Evolutionary conservation across 1,140 invertebrate species (phyloP).

Genomic region (Patella vulgata): DNA sequence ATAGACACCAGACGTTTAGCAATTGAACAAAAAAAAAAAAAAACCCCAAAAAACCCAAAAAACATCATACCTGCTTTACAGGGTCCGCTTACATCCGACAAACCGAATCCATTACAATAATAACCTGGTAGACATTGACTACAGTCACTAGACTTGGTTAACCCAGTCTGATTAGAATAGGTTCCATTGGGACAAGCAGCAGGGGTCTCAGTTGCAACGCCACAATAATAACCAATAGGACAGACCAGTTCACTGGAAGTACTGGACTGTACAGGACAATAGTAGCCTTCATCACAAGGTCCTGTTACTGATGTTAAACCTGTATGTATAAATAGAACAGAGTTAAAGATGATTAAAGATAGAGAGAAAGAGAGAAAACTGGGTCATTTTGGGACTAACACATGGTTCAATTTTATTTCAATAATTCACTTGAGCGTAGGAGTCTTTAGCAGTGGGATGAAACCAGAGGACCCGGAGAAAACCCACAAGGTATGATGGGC

Average conservation of each 20-base stretch:
- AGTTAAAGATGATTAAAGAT: not conserved
- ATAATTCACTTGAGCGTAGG: too few relatives aligned
- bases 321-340: constrained; percentile 20
- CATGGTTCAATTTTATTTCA: too few relatives aligned
- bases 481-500: too few relatives aligned
- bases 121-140: constrained; percentile 51
- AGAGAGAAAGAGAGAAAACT: not conserved
- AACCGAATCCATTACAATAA: constrained; percentile 54
- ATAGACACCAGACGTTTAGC: too few relatives aligned
- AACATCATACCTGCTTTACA: constrained; percentile 53
- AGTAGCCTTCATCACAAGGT: constrained; percentile 49
- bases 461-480: too few relatives aligned
- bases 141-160: constrained; percentile 40
- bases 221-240: constrained; percentile 55
- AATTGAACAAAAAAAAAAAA: too few relatives aligned
- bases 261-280: constrained; percentile 53
- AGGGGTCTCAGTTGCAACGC: constrained; percentile 42
- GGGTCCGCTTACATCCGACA: constrained; percentile 49
- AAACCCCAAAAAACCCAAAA: too few relatives aligned
- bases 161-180: constrained; percentile 54
- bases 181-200: constrained; percentile 56
- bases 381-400: too few relatives aligned
- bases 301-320: constrained; percentile 50
- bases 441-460: too few relatives aligned
- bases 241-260: constrained; percentile 46